These are phyloP conservation scores for Sparidentex hasta DNA, from an alignment of 2,797 vertebrate species.

Conservation along the genomic window DNA sequence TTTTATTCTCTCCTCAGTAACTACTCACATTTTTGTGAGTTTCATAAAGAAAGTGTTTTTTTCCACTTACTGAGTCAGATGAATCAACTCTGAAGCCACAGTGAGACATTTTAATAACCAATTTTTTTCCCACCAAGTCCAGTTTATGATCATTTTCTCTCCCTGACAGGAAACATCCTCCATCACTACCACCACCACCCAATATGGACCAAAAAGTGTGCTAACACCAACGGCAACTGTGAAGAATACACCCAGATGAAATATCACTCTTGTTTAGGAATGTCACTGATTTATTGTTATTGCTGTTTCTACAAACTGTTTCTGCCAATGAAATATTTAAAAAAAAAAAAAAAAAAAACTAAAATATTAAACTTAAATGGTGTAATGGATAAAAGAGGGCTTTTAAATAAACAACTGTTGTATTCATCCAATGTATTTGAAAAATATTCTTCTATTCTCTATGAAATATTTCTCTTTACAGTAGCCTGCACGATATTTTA, in stretches of 20 bases:
- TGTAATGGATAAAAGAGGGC: not conserved
- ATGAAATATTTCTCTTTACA: not conserved
- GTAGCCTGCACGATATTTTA: not conserved
- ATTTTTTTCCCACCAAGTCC: not conserved
- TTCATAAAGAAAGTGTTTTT: not conserved
- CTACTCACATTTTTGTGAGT: not conserved
- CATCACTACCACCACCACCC: not conserved
- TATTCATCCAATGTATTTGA: conserved; percentile 12
- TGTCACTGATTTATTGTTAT: conserved; percentile 8
- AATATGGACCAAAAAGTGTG: conserved; percentile 13
- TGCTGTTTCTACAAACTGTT: conserved; percentile 14
- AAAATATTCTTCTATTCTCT: not conserved
- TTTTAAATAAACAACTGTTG: not conserved
- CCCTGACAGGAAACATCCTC: conserved; percentile 26
- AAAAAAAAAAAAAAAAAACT: not conserved
- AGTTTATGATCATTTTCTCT: not conserved
- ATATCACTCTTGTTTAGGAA: conserved; percentile 46
- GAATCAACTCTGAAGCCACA: not conserved
- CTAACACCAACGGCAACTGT: conserved; percentile 31
- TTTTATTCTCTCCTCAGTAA: no score
- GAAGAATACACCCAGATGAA: conserved; percentile 35
- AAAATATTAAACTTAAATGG: conserved; percentile 14
- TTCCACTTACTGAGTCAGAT: not conserved
- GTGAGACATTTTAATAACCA: not conserved
- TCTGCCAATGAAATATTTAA: not conserved